Base-by-base conservation (phyloP, 2,113 vertebrate species). In the Aleadryas rufinucha region DNA sequence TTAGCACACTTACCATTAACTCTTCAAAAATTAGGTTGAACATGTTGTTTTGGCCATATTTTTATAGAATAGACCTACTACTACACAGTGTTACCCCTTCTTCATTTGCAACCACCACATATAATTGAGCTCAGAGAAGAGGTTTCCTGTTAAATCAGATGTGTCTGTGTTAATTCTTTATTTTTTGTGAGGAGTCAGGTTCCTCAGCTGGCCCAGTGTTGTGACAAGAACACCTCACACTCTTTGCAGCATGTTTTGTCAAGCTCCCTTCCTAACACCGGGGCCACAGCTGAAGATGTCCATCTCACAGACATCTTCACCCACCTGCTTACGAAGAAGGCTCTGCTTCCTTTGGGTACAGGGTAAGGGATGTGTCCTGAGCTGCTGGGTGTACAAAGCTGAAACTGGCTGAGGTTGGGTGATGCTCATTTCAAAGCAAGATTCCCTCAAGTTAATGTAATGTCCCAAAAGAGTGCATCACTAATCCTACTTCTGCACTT, bases 261-360 rank as follows among this genome's bases (percentile, higher is more conserved):
- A 50, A 54, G 5, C 6, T 23, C 22, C 5, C 23, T 75, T 41
- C 31, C 41, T 13, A 39, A 26, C 39, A 22, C 5, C 0, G 0
- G 8, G 9, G 3, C 7, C 49, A 64, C 39, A 66, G 22, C 26
- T 71, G 39, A 57, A 42, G 33, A 9, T 56, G 28, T 56, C 28
- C 28, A 7, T 17, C 63, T 61, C 60, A 45, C 19, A 81, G 42
- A 45, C 11, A 2, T 16, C 8, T 9, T 77, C 33, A 57, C 28
- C 9, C 41, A 63, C 13, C 20, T 59, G 6, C 2, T 8, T 59
- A 7, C 13, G 54, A 66, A 69, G n/a, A 61, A 2, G 13, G 10
- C 5, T 72, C 42, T 54, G 9, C 16, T 87, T 84, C 44, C 39
- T 81, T 47, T 28, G 28, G 5, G 9, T 63, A 27, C 64, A 42